Conservation (phyloP, 2,888 invertebrate species). For the Taenaris catops region DNA sequence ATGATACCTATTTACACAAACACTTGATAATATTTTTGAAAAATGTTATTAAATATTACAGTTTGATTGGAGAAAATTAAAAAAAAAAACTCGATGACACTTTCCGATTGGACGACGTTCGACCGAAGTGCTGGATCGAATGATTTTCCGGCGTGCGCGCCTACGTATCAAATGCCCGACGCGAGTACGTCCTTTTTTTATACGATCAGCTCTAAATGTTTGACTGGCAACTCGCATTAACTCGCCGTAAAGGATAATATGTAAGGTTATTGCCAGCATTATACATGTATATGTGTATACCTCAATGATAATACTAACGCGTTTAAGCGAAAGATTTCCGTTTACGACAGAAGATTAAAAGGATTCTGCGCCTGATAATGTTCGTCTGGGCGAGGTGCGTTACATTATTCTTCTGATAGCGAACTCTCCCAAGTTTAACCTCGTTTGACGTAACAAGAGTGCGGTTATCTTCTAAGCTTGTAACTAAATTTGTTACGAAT, state of each 20-base stretch:
- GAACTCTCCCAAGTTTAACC: constrained; percentile 24
- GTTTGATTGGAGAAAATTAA: constrained; percentile 17
- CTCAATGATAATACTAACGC: constrained; percentile 51
- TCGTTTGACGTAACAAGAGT: constrained; percentile 26
- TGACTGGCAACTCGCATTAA: constrained; percentile 65
- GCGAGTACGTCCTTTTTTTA: constrained; percentile 67
- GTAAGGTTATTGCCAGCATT: constrained; percentile 68
- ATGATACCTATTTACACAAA: constrained; percentile 18
- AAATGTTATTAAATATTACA: constrained; percentile 17
- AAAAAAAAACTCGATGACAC: constrained; percentile 35
- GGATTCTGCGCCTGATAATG: constrained; percentile 66
- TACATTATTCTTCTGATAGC: constrained; percentile 48
- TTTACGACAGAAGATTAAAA: constrained; percentile 68
- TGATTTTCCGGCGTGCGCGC: constrained; percentile 63
- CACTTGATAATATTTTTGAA: no score
- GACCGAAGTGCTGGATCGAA: constrained; percentile 55
- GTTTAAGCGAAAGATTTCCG: constrained; percentile 65
- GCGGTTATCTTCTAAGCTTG: constrained; percentile 23
- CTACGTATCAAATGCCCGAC: constrained; percentile 43
- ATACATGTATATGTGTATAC: constrained; percentile 34
- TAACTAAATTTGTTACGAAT: constrained; percentile 1
- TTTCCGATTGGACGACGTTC: constrained; percentile 60
- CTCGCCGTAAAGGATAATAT: constrained; percentile 76
- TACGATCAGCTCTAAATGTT: constrained; percentile 66
- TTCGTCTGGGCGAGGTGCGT: constrained; percentile 38